These are phyloP conservation scores for Notarius quadriscutis DNA, from an alignment of 2,113 vertebrate genomes.

Conservation along the genomic window DNA sequence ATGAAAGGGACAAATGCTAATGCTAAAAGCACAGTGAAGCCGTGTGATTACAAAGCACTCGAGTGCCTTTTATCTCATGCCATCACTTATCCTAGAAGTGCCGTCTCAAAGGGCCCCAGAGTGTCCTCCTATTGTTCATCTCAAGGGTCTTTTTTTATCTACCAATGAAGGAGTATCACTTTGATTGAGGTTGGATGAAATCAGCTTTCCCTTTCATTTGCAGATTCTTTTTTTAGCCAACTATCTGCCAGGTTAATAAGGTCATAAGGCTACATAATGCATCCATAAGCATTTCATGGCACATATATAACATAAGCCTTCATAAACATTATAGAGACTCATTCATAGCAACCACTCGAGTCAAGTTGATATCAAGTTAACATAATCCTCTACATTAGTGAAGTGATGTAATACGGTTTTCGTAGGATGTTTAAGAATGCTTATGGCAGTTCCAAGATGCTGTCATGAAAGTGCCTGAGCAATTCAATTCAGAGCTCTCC, in stretches of 20 bases:
- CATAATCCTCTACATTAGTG: background rate
- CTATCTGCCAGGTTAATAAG: background rate
- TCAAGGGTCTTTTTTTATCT: constrained; percentile 39
- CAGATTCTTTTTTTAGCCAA: background rate
- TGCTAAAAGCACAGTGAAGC: constrained; percentile 65
- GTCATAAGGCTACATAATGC: background rate
- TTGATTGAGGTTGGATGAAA: constrained; percentile 58
- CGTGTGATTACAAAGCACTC: constrained; percentile 69
- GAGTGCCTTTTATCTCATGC: constrained; percentile 60
- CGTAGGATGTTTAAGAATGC: background rate
- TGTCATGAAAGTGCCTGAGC: background rate
- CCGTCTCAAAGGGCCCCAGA: constrained; percentile 55
- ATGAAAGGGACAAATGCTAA: constrained; percentile 69
- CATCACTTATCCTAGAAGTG: constrained; percentile 50
- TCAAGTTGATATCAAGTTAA: background rate
- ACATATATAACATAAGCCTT: background rate
- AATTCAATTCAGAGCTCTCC: background rate
- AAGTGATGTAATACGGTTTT: background rate
- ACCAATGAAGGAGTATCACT: constrained; percentile 52
- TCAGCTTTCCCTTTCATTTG: constrained; percentile 11
- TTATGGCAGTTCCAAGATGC: background rate
- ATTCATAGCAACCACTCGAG: background rate
- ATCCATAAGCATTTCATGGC: background rate
- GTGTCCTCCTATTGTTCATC: constrained; percentile 53
- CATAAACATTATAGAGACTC: background rate